phyloP scores from a whole-genome alignment of 1,140 invertebrate genomes.

The Agraylea sexmaculata region DNA sequence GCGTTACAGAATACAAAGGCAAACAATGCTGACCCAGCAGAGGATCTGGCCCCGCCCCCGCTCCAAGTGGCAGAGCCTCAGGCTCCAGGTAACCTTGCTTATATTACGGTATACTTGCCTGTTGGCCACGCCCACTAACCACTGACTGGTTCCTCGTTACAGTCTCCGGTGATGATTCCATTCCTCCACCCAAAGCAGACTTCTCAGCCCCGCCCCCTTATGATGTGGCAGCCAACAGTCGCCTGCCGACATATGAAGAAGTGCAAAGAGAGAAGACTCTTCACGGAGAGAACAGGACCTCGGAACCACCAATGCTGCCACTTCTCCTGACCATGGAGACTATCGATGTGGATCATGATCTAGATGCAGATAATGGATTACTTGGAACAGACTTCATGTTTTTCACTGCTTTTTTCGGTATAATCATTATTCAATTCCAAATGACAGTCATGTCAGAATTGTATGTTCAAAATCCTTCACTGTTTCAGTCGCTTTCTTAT shows the following conservation, averaged over 20 bases:
- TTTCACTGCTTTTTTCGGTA: constrained; percentile 74
- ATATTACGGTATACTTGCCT: too few relatives aligned
- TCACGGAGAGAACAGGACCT: constrained; percentile 50
- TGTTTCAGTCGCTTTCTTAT: constrained; percentile 66
- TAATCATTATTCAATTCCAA: constrained; percentile 22
- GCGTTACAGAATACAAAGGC: too few relatives aligned
- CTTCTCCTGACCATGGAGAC: constrained; percentile 63
- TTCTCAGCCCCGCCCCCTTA: constrained; percentile 80
- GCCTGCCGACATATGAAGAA: constrained; percentile 83
- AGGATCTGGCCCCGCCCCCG: too few relatives aligned
- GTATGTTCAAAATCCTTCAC: constrained; percentile 4
- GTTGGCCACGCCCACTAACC: too few relatives aligned
- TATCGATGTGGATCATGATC: constrained; percentile 48
- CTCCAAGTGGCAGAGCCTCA: too few relatives aligned
- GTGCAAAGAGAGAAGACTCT: constrained; percentile 75
- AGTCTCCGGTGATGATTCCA: too few relatives aligned
- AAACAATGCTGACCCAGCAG: too few relatives aligned
- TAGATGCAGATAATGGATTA: constrained; percentile 60
- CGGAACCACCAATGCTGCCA: constrained; percentile 46
- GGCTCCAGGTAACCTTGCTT: too few relatives aligned
- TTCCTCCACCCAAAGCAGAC: constrained; percentile 67
- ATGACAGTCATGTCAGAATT: neutral
- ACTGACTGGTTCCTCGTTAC: too few relatives aligned
- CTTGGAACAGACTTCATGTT: constrained; percentile 84
- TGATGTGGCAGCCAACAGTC: constrained; percentile 60